Base-by-base conservation (phyloP, 2,113 vertebrate species). In the Copsychus sechellarum region DNA sequence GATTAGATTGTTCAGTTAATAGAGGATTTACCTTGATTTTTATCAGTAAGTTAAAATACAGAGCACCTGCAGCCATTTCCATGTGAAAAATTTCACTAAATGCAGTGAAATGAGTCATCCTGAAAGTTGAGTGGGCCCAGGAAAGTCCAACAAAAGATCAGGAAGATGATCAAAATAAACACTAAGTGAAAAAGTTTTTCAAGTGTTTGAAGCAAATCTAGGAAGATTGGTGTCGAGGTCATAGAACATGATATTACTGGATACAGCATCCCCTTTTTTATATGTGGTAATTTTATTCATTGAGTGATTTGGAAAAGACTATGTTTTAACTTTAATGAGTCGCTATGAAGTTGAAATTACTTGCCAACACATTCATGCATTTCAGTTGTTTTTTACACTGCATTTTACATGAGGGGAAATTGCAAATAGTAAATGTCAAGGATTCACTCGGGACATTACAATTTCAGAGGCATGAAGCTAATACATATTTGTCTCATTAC, bases 401-500 rank as follows among this genome's bases (percentile, higher is more conserved):
- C 90, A 88, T 98, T 96, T 97, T 97, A 96, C 94, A 97, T 96
- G 80, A 95, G 93, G 95, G 93, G 72, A 98, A 97, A 97, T 96
- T 96, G 95, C 88, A 96, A 97, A 92, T 88, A 96, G 95, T 97
- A 97, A 98, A 98, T 98, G 97, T 98, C 97, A 98, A 91, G 96
- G 90, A 98, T 97, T 97, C 97, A 98, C 97, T 94, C 28, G 84
- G 95, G 97, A 95, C 97, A 96, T 96, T 96, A 91, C 92, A 86
- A 78, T 95, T 98, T 98, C 97, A 93, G 97, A 98, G 95, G 50
- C 97, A 97, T 98, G 97, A 97, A 98, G 94, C 91, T 98, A 97
- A 98, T 98, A 97, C 96, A 91, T 98, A 97, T 97, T 98, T 98
- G 98, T 98, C 97, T 98, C 93, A 96, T 98, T 98, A 97, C 96